Base-by-base conservation (phyloP, 2,113 vertebrate species). In the Spheniscus mendiculus region DNA sequence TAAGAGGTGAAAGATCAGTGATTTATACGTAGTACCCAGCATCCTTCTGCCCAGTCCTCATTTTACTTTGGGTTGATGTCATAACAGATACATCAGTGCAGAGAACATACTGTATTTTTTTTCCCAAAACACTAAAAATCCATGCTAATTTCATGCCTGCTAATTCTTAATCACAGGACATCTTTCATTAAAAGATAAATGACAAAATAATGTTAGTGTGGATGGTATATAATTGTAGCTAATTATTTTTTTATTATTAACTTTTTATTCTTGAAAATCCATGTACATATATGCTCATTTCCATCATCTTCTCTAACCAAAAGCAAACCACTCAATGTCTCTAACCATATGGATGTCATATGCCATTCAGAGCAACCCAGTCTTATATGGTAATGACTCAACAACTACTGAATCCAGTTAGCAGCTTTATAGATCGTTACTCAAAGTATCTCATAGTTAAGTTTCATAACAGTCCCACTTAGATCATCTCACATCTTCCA, bases 321-420 rank as follows among this genome's bases (percentile, higher is more conserved):
- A 94, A 83, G 86, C 42, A 89, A 91, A 85, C 65, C 26, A 65
- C 83, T 97, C 78, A 22, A 32, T 53, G 93, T 84, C 71, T 93
- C 94, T 95, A 94, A 86, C 96, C 97, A 96, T 94, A 93, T 67
- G 63, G 95, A 82, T 94, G 91, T 95, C 45, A 3, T 89, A 45
- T 40, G 92, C 85, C 81, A 74, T 52, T 50, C 87, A 38, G 55
- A 95, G 86, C 66, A 76, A 94, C 83, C 87, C 83, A 96, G 93
- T 97, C 97, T 95, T 89, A 42, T 3, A 80, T 63, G 86, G 94
- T 91, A 97, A 93, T 98, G 97, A 97, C 95, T 98, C 97, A 97
- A 97, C 97, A 98, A 95, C 90, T 90, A 86, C 95, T 73, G 76
- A 97, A 96, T 97, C 96, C 97, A 96, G 94, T 98, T 97, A 98